phyloP scores from a whole-genome alignment of 2,797 vertebrate genomes.

The Gouania willdenowi region DNA sequence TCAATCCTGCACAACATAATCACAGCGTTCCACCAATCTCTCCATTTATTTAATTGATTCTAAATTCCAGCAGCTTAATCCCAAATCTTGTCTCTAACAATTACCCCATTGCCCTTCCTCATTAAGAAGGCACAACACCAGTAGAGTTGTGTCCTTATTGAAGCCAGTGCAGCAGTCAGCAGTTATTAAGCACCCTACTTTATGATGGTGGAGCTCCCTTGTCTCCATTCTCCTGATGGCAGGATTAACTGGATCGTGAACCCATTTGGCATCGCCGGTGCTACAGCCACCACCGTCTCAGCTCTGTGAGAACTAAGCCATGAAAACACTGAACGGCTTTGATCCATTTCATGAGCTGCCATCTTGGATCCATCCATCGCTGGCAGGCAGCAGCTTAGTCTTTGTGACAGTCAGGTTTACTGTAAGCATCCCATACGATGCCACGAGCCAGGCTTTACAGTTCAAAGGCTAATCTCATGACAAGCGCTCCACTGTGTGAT shows the following conservation, averaged over 20 bases:
- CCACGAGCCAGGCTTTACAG: constrained; percentile 40
- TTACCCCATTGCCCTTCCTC: constrained; percentile 38
- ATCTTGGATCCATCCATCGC: constrained; percentile 52
- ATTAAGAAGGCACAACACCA: constrained; percentile 25
- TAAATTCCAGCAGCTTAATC: constrained; percentile 55
- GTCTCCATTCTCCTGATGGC: constrained; percentile 51
- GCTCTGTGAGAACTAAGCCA: constrained; percentile 47
- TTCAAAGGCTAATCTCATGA: constrained; percentile 52
- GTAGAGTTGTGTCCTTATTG: constrained; percentile 32
- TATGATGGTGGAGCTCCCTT: constrained; percentile 33
- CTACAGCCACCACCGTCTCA: constrained; percentile 35
- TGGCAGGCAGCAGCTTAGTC: constrained; percentile 44
- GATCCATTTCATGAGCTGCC: constrained; percentile 62
- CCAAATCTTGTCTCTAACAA: constrained; percentile 37
- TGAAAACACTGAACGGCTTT: constrained; percentile 59
- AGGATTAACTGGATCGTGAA: constrained; percentile 59
- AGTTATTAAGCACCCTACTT: constrained; percentile 35
- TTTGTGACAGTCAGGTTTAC: constrained; percentile 52
- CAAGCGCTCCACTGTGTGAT: constrained; percentile 35
- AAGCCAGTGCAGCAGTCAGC: constrained; percentile 27
- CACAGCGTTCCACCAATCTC: constrained; percentile 21
- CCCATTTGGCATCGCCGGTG: constrained; percentile 45
- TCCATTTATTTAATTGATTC: constrained; percentile 62
- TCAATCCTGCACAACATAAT: constrained; percentile 33
- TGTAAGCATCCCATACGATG: constrained; percentile 50